Evolutionary conservation across 64 coral and sea anemone species (phyloP), one percentile per base, ranked within the genome.

Genomic region (Dendronephthya gigantea): DNA sequence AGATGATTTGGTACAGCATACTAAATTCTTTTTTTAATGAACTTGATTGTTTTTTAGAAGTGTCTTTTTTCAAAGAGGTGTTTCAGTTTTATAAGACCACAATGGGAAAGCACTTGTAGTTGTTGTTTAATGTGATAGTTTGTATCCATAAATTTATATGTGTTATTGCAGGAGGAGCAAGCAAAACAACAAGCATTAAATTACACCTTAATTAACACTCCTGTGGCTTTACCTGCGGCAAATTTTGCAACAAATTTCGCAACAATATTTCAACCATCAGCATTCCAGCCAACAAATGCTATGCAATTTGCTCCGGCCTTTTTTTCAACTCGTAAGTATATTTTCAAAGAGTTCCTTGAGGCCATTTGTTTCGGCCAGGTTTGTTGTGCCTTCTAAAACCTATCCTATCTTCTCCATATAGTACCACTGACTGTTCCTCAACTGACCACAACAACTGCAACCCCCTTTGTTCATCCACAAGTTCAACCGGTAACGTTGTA

Each of bases 1-100:
- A 79, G 72, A 79, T 79, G 72, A 79, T 79, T 79, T 79, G 72
- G 72, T 79, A 79, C 36, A 79, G 14, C 34, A 36, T 36, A 79
- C 34, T 15, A 33, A 1, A 29, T 16, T 45, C 4, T 4, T 45
- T 45, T 45, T 11, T 6, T 45, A 11, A 45, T 45, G 41, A 6
- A 11, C 4, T 45, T 11, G 11, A 45, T 45, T 45, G 4, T 45
- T n/a, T n/a, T n/a, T n/a, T n/a, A n/a, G n/a, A n/a, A n/a, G n/a
- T n/a, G n/a, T n/a, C n/a, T n/a, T n/a, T n/a, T n/a, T n/a, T n/a
- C n/a, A n/a, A n/a, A n/a, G n/a, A n/a, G n/a, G n/a, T n/a, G n/a
- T n/a, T n/a, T n/a, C n/a, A n/a, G n/a, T n/a, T n/a, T n/a, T n/a
- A n/a, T n/a, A n/a, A n/a, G n/a, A n/a, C n/a, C n/a, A n/a, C n/a